Evolutionary conservation across 2,113 vertebrate genomes (phyloP).

Genomic region (Eretmochelys imbricata): DNA sequence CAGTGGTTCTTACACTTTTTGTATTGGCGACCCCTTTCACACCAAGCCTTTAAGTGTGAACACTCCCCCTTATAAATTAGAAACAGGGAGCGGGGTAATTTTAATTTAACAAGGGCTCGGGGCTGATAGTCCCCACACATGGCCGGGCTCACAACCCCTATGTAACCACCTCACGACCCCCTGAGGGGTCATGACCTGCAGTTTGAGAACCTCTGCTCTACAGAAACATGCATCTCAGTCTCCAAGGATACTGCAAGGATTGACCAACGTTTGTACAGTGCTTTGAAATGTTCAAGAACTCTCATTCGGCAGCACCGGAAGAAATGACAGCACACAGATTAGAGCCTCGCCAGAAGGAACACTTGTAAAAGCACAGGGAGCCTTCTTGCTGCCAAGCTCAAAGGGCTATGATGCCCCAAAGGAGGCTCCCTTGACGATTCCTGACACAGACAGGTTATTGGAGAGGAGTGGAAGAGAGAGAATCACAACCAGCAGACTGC

Average conservation of each 20-base stretch:
- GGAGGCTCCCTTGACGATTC: background rate
- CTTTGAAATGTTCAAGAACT: conserved; percentile 32
- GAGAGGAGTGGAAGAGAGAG: background rate
- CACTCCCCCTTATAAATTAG: too few relatives aligned
- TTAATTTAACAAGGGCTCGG: too few relatives aligned
- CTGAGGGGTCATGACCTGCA: too few relatives aligned
- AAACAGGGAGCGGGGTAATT: too few relatives aligned
- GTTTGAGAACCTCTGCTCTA: too few relatives aligned
- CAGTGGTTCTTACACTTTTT: too few relatives aligned
- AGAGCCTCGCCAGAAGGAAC: background rate
- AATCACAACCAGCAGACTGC: background rate
- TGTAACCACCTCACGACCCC: too few relatives aligned
- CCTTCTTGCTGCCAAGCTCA: background rate
- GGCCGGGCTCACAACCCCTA: too few relatives aligned
- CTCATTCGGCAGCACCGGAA: conserved; percentile 19
- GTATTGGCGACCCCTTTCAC: too few relatives aligned
- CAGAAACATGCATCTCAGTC: background rate
- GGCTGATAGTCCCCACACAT: too few relatives aligned
- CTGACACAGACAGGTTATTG: rapidly evolving
- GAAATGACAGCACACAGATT: rapidly evolving
- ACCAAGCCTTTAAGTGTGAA: too few relatives aligned
- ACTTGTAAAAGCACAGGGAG: background rate
- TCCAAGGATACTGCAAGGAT: background rate
- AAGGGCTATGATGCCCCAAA: background rate
- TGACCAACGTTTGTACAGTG: background rate